Conservation (phyloP, 1,140 invertebrate species). For the Callitettix versicolor region DNA sequence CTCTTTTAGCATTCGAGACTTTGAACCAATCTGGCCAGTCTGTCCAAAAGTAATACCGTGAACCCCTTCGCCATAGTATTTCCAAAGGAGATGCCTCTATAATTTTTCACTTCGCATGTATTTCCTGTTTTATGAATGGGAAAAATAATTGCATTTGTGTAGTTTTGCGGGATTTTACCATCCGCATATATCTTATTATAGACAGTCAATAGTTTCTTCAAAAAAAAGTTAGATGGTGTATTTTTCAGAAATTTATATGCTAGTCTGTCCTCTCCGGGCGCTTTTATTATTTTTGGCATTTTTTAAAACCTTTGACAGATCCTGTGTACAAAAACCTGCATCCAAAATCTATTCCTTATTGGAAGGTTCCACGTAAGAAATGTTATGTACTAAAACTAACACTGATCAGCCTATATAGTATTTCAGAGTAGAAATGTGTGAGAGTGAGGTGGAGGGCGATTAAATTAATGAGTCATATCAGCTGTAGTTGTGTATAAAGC, state of each 20-base stretch:
- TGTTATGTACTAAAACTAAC: neutral
- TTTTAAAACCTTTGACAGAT: neutral
- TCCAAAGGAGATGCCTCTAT: constrained; percentile 24
- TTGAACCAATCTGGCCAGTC: too few relatives aligned
- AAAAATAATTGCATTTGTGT: constrained; percentile 12
- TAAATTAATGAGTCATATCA: too few relatives aligned
- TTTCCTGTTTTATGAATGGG: constrained; percentile 22
- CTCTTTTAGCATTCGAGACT: constrained; percentile 22
- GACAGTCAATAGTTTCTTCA: neutral
- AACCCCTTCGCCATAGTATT: constrained; percentile 25
- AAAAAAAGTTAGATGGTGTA: neutral
- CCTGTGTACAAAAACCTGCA: neutral
- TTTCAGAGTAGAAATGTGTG: too few relatives aligned
- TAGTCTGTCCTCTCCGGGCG: neutral
- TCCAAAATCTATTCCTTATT: neutral
- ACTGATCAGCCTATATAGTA: too few relatives aligned
- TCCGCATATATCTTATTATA: constrained; percentile 12
- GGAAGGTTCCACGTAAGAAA: neutral
- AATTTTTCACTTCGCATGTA: constrained; percentile 22
- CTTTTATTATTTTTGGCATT: neutral
- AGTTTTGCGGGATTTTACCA: constrained; percentile 4
- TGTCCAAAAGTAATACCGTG: constrained; percentile 18
- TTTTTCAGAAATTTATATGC: constrained; percentile 2
- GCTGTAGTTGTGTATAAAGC: too few relatives aligned
- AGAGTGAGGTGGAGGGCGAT: too few relatives aligned